Conservation (phyloP, 2,797 vertebrate species). For the Myotis myotis region DNA sequence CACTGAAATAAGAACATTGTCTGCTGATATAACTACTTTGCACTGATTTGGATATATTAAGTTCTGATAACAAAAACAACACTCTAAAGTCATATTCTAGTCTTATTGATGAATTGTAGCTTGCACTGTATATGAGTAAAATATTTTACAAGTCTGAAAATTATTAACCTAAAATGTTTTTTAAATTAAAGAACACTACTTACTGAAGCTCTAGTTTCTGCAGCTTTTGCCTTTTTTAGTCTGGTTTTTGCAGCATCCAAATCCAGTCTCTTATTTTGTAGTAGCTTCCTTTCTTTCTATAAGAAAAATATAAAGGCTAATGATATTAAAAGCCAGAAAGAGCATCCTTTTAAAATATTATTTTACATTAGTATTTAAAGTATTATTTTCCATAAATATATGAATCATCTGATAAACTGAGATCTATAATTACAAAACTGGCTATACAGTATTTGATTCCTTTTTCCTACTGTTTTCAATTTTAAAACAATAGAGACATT, state of each 20-base stretch:
- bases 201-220: constrained; percentile 93
- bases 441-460: neutral
- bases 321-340: neutral
- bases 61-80: constrained; percentile 13
- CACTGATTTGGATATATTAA: neutral
- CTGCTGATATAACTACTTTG: neutral
- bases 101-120: neutral
- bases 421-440: constrained; percentile 20
- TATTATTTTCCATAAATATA: neutral
- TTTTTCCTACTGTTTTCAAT: neutral
- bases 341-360: neutral
- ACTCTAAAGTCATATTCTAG: neutral
- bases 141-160: constrained; percentile 26
- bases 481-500: constrained; percentile 3
- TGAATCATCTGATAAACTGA: neutral
- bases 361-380: constrained; percentile 2
- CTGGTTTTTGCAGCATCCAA: constrained; percentile 98
- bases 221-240: constrained; percentile 95
- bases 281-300: constrained; percentile 97
- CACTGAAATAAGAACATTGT: neutral
- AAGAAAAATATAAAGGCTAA: constrained; percentile 59
- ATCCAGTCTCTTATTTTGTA: constrained; percentile 97
- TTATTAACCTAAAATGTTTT: constrained; percentile 28
- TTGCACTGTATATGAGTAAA: neutral
- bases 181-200: constrained; percentile 78